Base-by-base conservation (phyloP, 1,140 invertebrate genomes). In the Vollenhovia emeryi region DNA sequence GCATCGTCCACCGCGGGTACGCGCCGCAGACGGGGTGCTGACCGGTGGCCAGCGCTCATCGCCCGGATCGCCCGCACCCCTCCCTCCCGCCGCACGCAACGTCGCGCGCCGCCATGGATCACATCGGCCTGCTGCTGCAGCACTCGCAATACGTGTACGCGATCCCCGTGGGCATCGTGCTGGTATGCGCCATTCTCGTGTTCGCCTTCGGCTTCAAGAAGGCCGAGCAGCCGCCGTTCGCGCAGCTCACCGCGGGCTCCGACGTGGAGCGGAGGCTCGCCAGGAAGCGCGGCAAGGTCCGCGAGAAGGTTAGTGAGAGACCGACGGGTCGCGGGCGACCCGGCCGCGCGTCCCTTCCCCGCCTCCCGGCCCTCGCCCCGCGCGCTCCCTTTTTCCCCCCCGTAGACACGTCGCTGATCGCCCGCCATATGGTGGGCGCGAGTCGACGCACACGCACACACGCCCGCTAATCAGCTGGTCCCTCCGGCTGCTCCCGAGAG, bases 121-220 rank as follows among this genome's bases (percentile, higher is more conserved):
- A 66, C 76, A 76, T 93, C 30, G 91, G 86, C 73, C 57, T 91
- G 78, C 48, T 94, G 62, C 75, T 95, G 40, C 92, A 92, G 90
- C 92, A 96, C 68, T 95, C 96, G 89, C 75, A 79, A 79, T 79
- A 79, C 9, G 60, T 36, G 15, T 79, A 79, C 60, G 96, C 95
- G 75, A 95, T 96, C 86, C 96, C 96, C 89, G 96, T 97, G 78
- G 96, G 96, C 82, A 95, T 96, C 92, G 96, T 96, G 87, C 95
- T 97, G 89, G 92, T 97, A 88, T 96, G 95, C 86, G 96, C 96
- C 83, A 94, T 97, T 73, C 94, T 97, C 79, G 96, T 97, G 88
- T 97, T 97, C 94, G 96, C 95, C 74, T 97, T 97, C 92, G 97
- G 97, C 75, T 97, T 97, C 93, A 96, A 96, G 94, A 96, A 96